These are phyloP conservation scores for Albula goreensis DNA, from an alignment of 2,113 vertebrate species.

Conservation along the genomic window DNA sequence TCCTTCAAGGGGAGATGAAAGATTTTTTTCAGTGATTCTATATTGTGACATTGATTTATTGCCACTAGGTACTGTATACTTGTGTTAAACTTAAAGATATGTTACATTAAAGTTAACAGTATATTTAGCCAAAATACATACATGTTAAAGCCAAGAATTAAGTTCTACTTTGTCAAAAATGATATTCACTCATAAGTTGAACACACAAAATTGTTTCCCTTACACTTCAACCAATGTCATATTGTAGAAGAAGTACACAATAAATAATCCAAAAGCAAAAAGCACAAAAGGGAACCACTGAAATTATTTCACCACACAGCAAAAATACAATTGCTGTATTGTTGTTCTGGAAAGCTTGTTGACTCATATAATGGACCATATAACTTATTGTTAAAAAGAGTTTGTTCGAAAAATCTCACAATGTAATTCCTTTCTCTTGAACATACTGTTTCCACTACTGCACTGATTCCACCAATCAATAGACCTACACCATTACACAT, in stretches of 20 bases:
- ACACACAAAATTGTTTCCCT: not conserved
- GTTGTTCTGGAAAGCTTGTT: not conserved
- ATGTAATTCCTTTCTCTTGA: too few relatives aligned
- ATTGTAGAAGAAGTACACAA: not conserved
- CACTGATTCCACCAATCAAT: too few relatives aligned
- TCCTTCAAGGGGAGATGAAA: not conserved
- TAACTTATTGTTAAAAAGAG: not conserved
- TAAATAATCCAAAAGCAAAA: not conserved
- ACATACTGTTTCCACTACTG: too few relatives aligned
- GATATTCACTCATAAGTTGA: not conserved
- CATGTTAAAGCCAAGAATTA: not conserved
- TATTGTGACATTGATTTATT: not conserved
- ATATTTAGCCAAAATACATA: not conserved
- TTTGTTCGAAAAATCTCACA: not conserved
- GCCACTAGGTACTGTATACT: not conserved
- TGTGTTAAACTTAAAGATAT: not conserved
- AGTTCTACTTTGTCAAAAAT: not conserved
- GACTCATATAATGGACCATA: not conserved
- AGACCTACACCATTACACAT: too few relatives aligned
- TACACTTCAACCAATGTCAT: not conserved
- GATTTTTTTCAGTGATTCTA: not conserved
- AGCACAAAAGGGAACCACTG: too few relatives aligned
- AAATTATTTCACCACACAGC: not conserved
- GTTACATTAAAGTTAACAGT: not conserved
- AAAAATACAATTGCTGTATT: not conserved